Conservation (phyloP, 2,888 invertebrate genomes). For the Hemaris fuciformis region DNA sequence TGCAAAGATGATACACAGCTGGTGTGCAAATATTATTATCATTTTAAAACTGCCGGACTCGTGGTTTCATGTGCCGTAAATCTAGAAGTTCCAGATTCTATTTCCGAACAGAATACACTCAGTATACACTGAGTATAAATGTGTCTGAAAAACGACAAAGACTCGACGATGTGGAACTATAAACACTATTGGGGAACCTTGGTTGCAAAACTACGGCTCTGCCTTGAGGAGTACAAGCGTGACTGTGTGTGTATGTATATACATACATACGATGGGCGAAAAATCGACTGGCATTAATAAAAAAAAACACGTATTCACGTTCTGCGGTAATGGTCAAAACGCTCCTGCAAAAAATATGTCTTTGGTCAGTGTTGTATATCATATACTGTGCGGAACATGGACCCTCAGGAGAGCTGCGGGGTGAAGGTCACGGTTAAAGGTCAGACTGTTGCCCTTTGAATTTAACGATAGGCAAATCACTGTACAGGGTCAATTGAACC, state of each 20-base stretch:
- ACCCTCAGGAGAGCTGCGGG: background rate
- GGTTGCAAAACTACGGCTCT: too few relatives aligned
- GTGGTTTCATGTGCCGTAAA: too few relatives aligned
- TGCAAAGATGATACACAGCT: too few relatives aligned
- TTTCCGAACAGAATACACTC: too few relatives aligned
- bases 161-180: too few relatives aligned
- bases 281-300: conserved; percentile 38
- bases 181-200: too few relatives aligned
- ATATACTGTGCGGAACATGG: conserved; percentile 4
- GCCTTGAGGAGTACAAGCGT: background rate
- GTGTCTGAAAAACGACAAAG: too few relatives aligned
- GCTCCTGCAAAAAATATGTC: conserved; percentile 50
- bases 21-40: too few relatives aligned
- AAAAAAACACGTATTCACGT: conserved; percentile 29
- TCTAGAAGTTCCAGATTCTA: too few relatives aligned
- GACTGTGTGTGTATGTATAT: background rate
- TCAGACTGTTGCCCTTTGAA: background rate
- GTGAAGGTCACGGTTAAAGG: conserved; percentile 21
- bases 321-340: conserved; percentile 35
- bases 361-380: conserved; percentile 11
- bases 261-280: conserved; percentile 21
- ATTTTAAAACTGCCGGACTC: too few relatives aligned
- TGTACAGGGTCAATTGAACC: background rate
- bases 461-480: background rate
- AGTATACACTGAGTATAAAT: too few relatives aligned